Evolutionary conservation across 2,113 vertebrate species (phyloP), one percentile per base, ranked within the genome.

Genomic region (Erythrocebus patas): DNA sequence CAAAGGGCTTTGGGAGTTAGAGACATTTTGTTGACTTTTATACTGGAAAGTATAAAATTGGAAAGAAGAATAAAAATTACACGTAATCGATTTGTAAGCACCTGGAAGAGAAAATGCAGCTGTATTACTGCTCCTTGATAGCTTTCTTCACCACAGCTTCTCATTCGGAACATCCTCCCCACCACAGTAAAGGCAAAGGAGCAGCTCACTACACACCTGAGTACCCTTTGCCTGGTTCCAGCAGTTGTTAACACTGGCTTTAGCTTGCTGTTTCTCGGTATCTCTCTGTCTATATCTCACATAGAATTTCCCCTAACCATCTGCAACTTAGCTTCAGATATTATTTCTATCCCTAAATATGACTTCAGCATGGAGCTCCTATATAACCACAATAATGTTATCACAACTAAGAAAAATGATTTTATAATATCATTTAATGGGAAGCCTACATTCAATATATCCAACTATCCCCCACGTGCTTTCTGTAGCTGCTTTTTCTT

Each of bases 1-100:
- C 66, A 75, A 96, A 84, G 83, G 70, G 22, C 48, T 70, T 52
- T 91, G 87, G 66, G 85, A 84, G 59, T 66, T 68, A 80, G 1
- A 48, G 22, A 35, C 1, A 87, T 93, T 96, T 86, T 95, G 92
- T 79, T 84, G 38, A 96, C 25, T 81, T 90, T 93, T 79, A 80
- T 82, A 57, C n/a, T 13, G 20, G 48, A 55, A 93, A 95, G 38
- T 11, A 61, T 83, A 84, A 84, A 91, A 92, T 30, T 84, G 23
- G 45, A 76, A 93, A 83, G 48, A 76, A 88, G n/a, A 55, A 52
- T 64, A 93, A 57, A 97, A 92, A 75, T 40, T 96, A 76, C 4
- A 22, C 5, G 70, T 95, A 89, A 85, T 87, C 68, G 80, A 50
- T 45, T 64, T 81, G 20, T 8, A 55, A 87, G 55, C 78, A 85